phyloP scores from a whole-genome alignment of 64 coral and sea anemone species.

The Dendrophyllia cribrosa region DNA sequence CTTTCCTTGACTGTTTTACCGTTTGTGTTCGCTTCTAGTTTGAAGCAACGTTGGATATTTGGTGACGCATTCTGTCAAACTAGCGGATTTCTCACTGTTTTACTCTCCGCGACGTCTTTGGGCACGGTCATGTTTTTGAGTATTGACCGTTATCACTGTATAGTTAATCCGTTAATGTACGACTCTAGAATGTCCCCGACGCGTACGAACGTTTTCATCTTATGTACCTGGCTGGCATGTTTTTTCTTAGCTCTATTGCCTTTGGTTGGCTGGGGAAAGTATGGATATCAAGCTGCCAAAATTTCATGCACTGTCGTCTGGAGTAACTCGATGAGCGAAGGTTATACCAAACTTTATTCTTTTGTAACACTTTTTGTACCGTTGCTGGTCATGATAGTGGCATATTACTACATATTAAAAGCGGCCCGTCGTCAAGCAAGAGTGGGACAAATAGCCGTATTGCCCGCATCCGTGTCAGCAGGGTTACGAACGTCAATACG shows the following conservation, averaged over 20 bases:
- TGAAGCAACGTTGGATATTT: conserved; percentile 77
- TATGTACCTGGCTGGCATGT: conserved; percentile 73
- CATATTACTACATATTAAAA: conserved; percentile 92
- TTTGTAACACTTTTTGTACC: conserved; percentile 65
- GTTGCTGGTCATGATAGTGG: conserved; percentile 66
- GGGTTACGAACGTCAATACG: conserved; percentile 8
- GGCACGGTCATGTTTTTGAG: conserved; percentile 88
- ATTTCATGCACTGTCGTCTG: conserved; percentile 89
- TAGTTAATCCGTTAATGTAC: conserved; percentile 89
- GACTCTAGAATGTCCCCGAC: conserved; percentile 80
- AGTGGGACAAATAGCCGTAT: conserved; percentile 71
- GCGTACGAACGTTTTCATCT: conserved; percentile 73
- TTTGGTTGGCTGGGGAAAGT: conserved; percentile 93
- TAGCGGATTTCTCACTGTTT: conserved; percentile 80
- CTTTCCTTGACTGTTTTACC: conserved; percentile 80
- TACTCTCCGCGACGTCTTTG: conserved; percentile 73
- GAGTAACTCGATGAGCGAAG: conserved; percentile 77
- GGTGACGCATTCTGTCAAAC: conserved; percentile 81
- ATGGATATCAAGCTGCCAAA: conserved; percentile 81
- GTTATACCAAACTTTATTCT: conserved; percentile 86
- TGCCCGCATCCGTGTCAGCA: conserved; percentile 30
- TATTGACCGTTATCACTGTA: conserved; percentile 93
- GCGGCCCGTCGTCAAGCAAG: conserved; percentile 89
- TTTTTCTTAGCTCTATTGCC: conserved; percentile 85
- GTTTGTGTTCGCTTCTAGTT: conserved; percentile 76